These are phyloP conservation scores for Dasysyrphus tricinctus DNA, from an alignment of 2,888 invertebrate species.

Conservation along the genomic window DNA sequence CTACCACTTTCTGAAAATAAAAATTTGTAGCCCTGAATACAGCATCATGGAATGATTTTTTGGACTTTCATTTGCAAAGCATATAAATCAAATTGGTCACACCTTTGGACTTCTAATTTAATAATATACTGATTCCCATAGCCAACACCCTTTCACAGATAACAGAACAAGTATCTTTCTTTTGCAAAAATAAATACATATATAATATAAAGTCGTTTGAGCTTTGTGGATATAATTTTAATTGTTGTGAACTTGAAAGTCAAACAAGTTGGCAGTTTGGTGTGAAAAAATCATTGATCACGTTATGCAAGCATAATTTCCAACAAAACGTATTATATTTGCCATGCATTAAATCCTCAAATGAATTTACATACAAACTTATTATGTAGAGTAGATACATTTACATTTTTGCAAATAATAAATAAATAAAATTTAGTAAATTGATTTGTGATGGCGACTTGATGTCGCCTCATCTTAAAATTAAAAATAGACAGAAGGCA, in stretches of 20 bases:
- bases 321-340: constrained; percentile 14
- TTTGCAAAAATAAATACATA: constrained; percentile 1
- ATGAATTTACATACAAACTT: constrained; percentile 27
- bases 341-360: constrained; percentile 3
- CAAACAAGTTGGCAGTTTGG: constrained; percentile 12
- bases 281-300: constrained; percentile 23
- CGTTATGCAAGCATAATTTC: constrained; percentile 28
- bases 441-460: not conserved
- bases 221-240: constrained; percentile 15
- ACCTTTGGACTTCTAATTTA: constrained; percentile 12
- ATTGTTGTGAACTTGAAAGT: constrained; percentile 43
- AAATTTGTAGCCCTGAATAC: not conserved
- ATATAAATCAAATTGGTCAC: constrained; percentile 1
- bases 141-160: constrained; percentile 20
- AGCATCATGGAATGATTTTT: not conserved
- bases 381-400: not conserved
- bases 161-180: not conserved
- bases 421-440: not conserved
- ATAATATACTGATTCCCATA: constrained; percentile 8
- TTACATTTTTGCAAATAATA: constrained; percentile 2
- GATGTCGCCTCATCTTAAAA: not conserved
- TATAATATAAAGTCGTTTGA: constrained; percentile 1
- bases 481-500: not conserved
- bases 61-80: constrained; percentile 5
- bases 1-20: not conserved